These are phyloP conservation scores for Elaphurus davidianus DNA, from an alignment of 2,113 vertebrate genomes.

Conservation along the genomic window DNA sequence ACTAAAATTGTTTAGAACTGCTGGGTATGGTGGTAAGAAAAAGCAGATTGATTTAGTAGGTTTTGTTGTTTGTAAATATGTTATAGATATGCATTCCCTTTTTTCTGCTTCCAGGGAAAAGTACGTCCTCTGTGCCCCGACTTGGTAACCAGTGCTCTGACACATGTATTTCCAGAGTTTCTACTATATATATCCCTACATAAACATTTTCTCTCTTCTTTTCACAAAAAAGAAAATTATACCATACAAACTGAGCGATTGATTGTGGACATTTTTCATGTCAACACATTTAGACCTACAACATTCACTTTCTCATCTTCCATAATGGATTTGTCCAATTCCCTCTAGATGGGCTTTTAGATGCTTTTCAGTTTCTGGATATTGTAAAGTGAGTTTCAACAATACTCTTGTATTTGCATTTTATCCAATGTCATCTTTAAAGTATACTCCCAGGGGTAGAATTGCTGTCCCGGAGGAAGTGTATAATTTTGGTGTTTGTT, in stretches of 20 bases:
- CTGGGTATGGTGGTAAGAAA: background rate
- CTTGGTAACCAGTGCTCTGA: background rate
- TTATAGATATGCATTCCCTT: background rate
- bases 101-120: background rate
- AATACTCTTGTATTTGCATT: background rate
- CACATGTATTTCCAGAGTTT: background rate
- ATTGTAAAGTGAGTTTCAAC: background rate
- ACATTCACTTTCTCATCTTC: background rate
- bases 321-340: background rate
- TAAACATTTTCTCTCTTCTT: background rate
- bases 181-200: background rate
- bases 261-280: background rate
- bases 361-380: background rate
- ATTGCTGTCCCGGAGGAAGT: background rate
- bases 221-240: background rate
- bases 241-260: background rate
- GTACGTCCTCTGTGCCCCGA: accelerated
- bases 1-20: background rate
- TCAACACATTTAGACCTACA: background rate
- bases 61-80: background rate
- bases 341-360: background rate
- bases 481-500: background rate
- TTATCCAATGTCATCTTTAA: background rate
- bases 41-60: background rate
- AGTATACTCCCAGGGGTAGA: background rate